A percentile compares a stretch with the other conserved stretches of the same genome.
phyloP scores from a whole-genome alignment of 1,140 invertebrate genomes.

The Anagrus nilaparvatae region DNA sequence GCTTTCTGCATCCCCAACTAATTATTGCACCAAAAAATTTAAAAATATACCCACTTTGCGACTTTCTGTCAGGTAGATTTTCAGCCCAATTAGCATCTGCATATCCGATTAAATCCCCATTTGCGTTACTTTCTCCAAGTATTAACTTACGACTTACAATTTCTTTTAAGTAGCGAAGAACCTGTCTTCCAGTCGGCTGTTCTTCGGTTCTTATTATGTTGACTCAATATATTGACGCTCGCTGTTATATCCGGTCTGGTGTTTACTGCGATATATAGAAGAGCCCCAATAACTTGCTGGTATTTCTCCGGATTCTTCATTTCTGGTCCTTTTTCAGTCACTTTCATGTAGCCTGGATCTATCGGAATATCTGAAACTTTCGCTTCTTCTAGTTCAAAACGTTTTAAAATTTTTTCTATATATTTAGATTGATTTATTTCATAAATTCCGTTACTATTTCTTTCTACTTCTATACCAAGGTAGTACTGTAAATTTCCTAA shows the following conservation, averaged over 20 bases:
- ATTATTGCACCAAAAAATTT: slow-evolving; percentile 12
- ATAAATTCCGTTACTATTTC: slow-evolving; percentile 9
- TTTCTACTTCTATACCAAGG: slow-evolving; percentile 9
- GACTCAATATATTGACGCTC: slow-evolving; percentile 25
- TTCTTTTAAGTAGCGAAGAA: slow-evolving; percentile 26
- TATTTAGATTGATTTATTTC: slow-evolving; percentile 2
- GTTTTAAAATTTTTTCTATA: slow-evolving; percentile 15
- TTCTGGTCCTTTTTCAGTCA: background rate
- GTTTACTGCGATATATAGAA: slow-evolving; percentile 28
- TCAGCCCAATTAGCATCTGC: slow-evolving; percentile 19
- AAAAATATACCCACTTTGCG: slow-evolving; percentile 18
- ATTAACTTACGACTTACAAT: too few species aligned
- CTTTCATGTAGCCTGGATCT: slow-evolving; percentile 1
- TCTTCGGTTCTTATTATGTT: slow-evolving; percentile 21
- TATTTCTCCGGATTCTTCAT: slow-evolving; percentile 11
- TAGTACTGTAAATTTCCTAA: slow-evolving; percentile 2
- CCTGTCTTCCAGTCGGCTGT: slow-evolving; percentile 25
- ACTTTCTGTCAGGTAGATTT: slow-evolving; percentile 17
- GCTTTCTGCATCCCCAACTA: too few species aligned
- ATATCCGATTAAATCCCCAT: slow-evolving; percentile 11
- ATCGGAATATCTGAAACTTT: slow-evolving; percentile 6
- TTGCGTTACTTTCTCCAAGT: too few species aligned
- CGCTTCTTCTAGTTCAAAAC: slow-evolving; percentile 30
- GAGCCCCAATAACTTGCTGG: slow-evolving; percentile 24
- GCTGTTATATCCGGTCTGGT: slow-evolving; percentile 32